Percentiles rank a stretch among this genome's conserved stretches.
Evolutionary conservation across 2,113 vertebrate species (phyloP).

Genomic region (Plecotus auritus): DNA sequence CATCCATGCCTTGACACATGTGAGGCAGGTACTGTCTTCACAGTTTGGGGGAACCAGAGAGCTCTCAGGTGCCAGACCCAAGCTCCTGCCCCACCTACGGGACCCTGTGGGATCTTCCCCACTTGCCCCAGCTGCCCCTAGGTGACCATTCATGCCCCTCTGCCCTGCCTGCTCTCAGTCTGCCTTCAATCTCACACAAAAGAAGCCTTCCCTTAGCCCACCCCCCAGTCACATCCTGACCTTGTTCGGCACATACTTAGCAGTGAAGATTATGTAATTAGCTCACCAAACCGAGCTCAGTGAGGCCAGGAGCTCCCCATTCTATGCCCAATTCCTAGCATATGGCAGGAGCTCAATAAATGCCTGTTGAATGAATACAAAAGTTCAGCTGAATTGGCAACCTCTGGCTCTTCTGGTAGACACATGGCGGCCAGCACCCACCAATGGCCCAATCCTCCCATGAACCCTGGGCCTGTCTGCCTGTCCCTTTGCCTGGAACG

Average conservation of each 20-base stretch:
- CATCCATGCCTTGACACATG: background rate
- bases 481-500: background rate
- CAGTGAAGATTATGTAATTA: background rate
- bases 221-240: background rate
- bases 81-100: background rate
- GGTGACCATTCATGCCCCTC: background rate
- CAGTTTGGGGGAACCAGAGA: background rate
- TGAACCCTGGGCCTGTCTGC: background rate
- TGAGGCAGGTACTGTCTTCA: background rate
- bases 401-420: background rate
- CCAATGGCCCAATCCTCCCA: background rate
- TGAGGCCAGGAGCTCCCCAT: background rate
- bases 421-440: background rate
- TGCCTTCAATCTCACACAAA: fast-evolving
- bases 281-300: background rate
- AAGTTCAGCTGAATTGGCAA: background rate
- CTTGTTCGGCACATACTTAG: background rate
- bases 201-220: background rate
- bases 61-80: background rate
- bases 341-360: background rate
- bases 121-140: background rate
- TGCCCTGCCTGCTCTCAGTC: background rate
- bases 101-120: too few species aligned
- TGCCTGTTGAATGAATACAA: background rate
- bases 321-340: background rate